A percentile compares a stretch with the other conserved stretches of the same genome.
phyloP scores from a whole-genome alignment of 2,113 vertebrate genomes.

The Procavia capensis region DNA sequence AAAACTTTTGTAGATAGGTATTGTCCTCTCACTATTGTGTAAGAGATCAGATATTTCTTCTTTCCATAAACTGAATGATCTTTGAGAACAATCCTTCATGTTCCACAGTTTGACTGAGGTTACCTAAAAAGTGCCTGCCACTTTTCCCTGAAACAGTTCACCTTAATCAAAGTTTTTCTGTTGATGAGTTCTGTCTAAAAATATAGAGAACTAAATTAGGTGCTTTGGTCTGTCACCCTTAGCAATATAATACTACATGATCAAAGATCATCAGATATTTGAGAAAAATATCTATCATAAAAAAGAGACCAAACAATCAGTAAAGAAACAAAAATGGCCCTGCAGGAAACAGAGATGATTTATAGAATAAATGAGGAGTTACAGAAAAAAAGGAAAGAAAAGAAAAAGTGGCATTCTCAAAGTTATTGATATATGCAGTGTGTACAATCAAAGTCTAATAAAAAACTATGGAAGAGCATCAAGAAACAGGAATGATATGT shows the following conservation, averaged over 20 bases:
- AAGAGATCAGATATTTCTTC: neutral
- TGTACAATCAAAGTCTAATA: neutral
- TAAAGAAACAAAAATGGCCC: neutral
- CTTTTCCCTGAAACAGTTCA: neutral
- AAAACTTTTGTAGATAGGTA: neutral
- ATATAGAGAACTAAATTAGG: neutral
- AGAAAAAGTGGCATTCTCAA: neutral
- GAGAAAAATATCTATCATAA: neutral
- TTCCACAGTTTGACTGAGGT: neutral
- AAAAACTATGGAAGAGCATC: neutral
- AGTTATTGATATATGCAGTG: neutral
- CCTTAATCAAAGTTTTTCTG: neutral
- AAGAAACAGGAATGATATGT: neutral
- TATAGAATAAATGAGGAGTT: neutral
- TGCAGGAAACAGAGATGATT: neutral
- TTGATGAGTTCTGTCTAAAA: neutral
- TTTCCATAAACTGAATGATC: neutral
- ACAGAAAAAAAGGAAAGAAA: neutral
- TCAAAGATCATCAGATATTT: neutral
- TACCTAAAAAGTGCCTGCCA: neutral
- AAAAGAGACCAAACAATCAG: neutral
- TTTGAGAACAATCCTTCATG: neutral
- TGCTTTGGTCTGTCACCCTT: neutral
- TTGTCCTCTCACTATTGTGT: neutral
- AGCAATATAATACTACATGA: neutral